Evolutionary conservation across 1,140 invertebrate genomes (phyloP).

Genomic region (Bombus waltoni): DNA sequence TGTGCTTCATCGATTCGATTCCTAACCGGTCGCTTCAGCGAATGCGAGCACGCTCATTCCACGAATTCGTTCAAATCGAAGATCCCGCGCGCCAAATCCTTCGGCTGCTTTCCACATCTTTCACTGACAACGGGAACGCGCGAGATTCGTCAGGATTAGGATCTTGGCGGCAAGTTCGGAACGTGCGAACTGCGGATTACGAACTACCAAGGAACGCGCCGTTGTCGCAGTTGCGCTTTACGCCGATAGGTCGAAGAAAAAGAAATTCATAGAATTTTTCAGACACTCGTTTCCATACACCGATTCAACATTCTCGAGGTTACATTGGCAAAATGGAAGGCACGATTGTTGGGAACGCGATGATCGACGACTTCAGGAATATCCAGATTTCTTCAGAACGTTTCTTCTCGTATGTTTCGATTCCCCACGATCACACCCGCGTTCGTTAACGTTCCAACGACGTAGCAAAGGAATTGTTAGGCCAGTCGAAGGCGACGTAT

Average conservation of each 20-base stretch:
- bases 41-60: not conserved
- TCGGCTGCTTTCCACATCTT: conserved; percentile 30
- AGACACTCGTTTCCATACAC: not conserved
- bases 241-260: not conserved
- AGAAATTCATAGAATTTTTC: not conserved
- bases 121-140: not conserved
- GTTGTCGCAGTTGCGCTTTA: not conserved
- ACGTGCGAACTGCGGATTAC: not conserved
- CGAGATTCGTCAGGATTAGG: conserved; percentile 35
- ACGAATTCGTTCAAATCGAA: not conserved
- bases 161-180: not conserved
- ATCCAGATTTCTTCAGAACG: not conserved
- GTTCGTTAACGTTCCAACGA: no score
- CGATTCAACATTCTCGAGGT: not conserved
- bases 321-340: conserved; percentile 29
- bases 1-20: conserved; percentile 19
- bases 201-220: not conserved
- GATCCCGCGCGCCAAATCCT: not conserved
- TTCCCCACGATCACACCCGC: no score
- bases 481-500: no score
- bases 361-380: not conserved
- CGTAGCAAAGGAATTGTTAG: no score
- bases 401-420: not conserved
- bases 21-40: not conserved
- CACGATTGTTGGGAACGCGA: conserved; percentile 41